A percentile compares a stretch with the other conserved stretches of the same genome.
Evolutionary conservation across 2,888 invertebrate genomes (phyloP).

Genomic region (Anticlea derivata): DNA sequence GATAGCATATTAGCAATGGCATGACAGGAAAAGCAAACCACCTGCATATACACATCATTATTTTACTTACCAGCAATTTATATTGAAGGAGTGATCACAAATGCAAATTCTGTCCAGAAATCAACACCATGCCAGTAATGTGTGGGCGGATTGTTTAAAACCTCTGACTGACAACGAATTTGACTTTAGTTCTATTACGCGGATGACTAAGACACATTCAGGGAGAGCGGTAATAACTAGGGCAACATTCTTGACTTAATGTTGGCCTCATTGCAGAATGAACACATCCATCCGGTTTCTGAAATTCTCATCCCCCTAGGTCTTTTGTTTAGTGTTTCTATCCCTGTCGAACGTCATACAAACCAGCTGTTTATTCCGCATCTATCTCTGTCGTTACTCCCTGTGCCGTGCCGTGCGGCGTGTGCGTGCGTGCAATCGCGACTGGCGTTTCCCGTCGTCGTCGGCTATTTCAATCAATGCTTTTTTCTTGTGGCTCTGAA

Average conservation of each 20-base stretch:
- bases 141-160: too few relatives aligned
- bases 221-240: not conserved
- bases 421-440: conserved; percentile 11
- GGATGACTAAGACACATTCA: too few relatives aligned
- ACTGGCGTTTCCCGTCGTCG: conserved; percentile 39
- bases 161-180: too few relatives aligned
- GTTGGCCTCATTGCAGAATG: conserved; percentile 57
- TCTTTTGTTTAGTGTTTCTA: conserved; percentile 47
- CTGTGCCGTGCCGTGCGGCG: conserved; percentile 33
- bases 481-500: conserved; percentile 67
- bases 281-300: conserved; percentile 63
- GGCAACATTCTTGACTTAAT: conserved; percentile 31
- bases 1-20: too few relatives aligned
- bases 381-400: conserved; percentile 55
- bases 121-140: too few relatives aligned
- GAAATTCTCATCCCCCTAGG: conserved; percentile 50
- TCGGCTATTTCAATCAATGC: conserved; percentile 72
- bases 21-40: too few relatives aligned
- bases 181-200: too few relatives aligned
- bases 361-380: conserved; percentile 43
- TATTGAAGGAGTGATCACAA: too few relatives aligned
- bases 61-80: too few relatives aligned
- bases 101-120: too few relatives aligned
- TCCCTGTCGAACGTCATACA: conserved; percentile 53
- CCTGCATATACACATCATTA: too few relatives aligned